Base-by-base conservation (phyloP, 2,888 invertebrate species). In the Euplexia lucipara region DNA sequence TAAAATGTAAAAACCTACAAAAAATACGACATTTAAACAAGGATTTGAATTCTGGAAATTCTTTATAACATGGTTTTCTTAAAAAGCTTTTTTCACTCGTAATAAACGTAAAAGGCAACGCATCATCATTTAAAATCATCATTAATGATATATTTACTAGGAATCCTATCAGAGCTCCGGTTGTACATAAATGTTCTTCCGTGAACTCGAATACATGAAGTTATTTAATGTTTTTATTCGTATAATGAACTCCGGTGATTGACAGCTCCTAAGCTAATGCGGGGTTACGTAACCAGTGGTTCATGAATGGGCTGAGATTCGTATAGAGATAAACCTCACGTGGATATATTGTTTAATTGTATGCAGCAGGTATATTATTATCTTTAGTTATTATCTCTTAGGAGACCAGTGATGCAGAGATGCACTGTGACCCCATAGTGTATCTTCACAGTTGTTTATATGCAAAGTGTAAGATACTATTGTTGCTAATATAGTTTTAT, bases 131-230 rank as follows among this genome's bases (percentile, higher is more conserved):
- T 47, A 49, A 42, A 48, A 57, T 75, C 70, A 44, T 20, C 44
- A 45, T 41, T 53, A 56, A 59, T 58, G 48, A 66, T 69, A 58
- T 41, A 64, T 61, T 62, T 79, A 71, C 53, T 66, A 60, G 58
- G 63, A 79, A 79, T 68, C 48, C 51, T 37, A 61, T 54, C 26
- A 9, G 42, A 71, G 80, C 82, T 82, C 82, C 82, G 82, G 80
- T 52, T 81, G 62, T 68, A 58, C 54, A 67, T 67, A 61, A 48
- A 68, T 53, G 72, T 71, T 70, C 66, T 78, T 78, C 64, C 67
- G 70, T 64, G 78, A 74, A 74, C 70, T 74, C 49, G 20, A 47
- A 39, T 47, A 39, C 51, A 45, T 64, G 47, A 48, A 60, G 61
- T 60, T 58, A 48, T 72, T 72, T 58, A 47, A 56, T 47, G 35